Evolutionary conservation across 1,140 invertebrate genomes (phyloP).

Genomic region (Magallana angulata): DNA sequence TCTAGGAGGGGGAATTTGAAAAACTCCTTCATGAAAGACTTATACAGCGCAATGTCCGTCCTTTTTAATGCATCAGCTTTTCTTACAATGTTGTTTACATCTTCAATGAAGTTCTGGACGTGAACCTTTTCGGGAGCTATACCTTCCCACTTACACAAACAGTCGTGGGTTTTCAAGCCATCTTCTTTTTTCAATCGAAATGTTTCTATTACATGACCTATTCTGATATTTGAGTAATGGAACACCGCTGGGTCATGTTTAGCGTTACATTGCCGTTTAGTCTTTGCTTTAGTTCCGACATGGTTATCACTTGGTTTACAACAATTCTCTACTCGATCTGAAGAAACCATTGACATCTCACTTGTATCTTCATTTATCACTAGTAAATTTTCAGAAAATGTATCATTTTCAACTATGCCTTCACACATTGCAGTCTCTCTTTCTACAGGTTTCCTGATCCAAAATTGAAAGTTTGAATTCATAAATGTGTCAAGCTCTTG

Average conservation of each 20-base stretch:
- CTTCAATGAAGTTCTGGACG: not conserved
- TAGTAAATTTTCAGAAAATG: no score
- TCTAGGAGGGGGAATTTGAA: not conserved
- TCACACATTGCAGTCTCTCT: not conserved
- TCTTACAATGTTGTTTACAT: not conserved
- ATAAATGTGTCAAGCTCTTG: not conserved
- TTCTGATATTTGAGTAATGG: not conserved
- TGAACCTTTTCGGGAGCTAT: not conserved
- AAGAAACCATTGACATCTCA: no score
- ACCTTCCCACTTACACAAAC: not conserved
- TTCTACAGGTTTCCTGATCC: not conserved
- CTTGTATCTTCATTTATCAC: no score
- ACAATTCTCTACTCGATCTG: no score
- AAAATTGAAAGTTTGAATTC: constrained; percentile 11
- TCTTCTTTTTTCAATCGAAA: not conserved
- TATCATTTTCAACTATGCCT: no score
- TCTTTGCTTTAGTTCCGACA: not conserved
- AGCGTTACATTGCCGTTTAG: not conserved
- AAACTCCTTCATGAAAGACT: constrained; percentile 1
- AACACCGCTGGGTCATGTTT: not conserved
- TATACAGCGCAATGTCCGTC: not conserved
- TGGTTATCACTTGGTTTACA: not conserved
- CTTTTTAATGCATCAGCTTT: not conserved
- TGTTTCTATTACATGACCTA: not conserved
- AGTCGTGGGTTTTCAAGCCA: not conserved